Base-by-base conservation (phyloP, 1,140 invertebrate genomes). In the Trinorchestia longiramus region DNA sequence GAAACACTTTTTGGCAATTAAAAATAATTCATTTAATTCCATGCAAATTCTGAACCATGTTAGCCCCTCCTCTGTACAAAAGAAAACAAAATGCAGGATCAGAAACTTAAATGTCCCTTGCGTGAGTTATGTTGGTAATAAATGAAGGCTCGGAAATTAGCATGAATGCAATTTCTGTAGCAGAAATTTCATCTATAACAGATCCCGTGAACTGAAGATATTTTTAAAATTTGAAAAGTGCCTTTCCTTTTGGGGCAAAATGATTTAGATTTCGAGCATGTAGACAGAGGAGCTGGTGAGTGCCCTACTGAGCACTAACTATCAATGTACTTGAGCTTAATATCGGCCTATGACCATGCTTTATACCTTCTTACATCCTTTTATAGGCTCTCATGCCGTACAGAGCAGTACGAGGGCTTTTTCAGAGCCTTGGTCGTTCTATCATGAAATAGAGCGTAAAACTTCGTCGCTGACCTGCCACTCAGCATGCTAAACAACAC, bases 401-500 rank as follows among this genome's bases (percentile, higher is more conserved):
- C 43, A 94, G 44, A 43, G 92, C 92, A 47, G 92, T 94, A 44
- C 92, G 11, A 94, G 40, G 92, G 92, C 92, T 94, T 94, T 94
- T 94, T 94, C 41, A 94, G 92, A 94, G 92, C 43, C 92, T 94
- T 3, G 92, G 92, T 94, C 92, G 92, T 94, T 94, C 92, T 94
- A 94, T 94, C 92, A 94, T 94, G 92, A 94, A 94, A 94, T 94
- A 94, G 92, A 94, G 44, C 92, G 44, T 94, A 94, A 94, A 94
- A 94, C 92, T 94, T 94, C 92, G 92, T 94, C 92, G 43, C 11
- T 43, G 45, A 44, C 19, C 43, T 40, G 43, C 36, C 92, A 94
- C 92, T 94, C 43, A 94, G 43, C 92, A 94, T 94, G 44, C 44
- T 94, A 94, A 94, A 44, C 88, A 90, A 90, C n/a, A 90, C 0